Percentiles rank a stretch among this genome's conserved stretches.
Conservation (phyloP, 2,888 invertebrate genomes). For the Chloromyia formosa region DNA sequence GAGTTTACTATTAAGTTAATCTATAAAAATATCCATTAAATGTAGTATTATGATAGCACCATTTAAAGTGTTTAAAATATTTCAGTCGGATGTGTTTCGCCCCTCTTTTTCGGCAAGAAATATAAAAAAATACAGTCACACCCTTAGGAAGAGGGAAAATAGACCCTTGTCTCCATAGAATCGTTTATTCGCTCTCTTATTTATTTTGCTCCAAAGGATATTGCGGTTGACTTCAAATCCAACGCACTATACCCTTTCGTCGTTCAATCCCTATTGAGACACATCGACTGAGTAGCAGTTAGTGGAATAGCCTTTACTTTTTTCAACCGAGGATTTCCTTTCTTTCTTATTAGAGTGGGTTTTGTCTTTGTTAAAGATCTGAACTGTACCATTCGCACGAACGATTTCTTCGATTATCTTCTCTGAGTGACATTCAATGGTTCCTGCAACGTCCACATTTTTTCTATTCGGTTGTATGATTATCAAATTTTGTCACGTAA, state of each 20-base stretch:
- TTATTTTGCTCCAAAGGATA: conserved; percentile 34
- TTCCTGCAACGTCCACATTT: conserved; percentile 41
- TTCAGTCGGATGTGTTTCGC: too few species aligned
- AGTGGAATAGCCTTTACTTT: neutral
- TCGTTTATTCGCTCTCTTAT: conserved; percentile 26
- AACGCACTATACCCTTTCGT: neutral
- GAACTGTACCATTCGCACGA: conserved; percentile 36
- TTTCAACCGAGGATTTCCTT: conserved; percentile 15
- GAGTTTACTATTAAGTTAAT: too few species aligned
- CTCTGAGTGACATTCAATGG: conserved; percentile 41
- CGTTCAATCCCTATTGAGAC: conserved; percentile 5
- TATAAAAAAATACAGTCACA: neutral
- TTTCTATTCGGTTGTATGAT: conserved; percentile 32
- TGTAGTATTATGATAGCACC: too few species aligned
- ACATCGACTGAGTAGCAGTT: neutral
- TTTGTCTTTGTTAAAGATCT: conserved; percentile 41
- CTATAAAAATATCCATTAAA: too few species aligned
- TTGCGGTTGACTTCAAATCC: conserved; percentile 40
- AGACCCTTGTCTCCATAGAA: conserved; percentile 20
- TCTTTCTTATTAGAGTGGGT: conserved; percentile 26
- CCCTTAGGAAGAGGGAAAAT: neutral
- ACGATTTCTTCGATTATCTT: conserved; percentile 43
- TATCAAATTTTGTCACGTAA: conserved; percentile 50
- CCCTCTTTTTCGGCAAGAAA: too few species aligned
- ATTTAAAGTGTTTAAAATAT: too few species aligned